A percentile compares a stretch with the other conserved stretches of the same genome.
Conservation (phyloP, 2,888 invertebrate genomes). For the Platycheirus rosarum region DNA sequence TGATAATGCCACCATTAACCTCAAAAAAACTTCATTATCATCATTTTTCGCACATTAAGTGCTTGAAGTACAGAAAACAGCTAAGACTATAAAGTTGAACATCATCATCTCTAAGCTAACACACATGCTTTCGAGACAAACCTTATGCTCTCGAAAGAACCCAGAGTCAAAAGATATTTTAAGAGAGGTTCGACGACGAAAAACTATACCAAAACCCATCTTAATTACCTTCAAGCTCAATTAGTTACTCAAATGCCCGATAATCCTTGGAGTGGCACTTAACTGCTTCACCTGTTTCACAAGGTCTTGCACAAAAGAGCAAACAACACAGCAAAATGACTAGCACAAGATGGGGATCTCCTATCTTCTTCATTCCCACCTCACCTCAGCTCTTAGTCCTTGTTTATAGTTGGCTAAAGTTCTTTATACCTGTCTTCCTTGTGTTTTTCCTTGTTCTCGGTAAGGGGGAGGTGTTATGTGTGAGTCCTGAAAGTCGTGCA, state of each 20-base stretch:
- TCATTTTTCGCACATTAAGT: constrained; percentile 9
- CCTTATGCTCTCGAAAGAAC: constrained; percentile 7
- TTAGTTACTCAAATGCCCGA: constrained; percentile 73
- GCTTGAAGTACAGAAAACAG: not conserved
- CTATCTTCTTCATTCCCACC: not conserved
- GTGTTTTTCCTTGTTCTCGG: constrained; percentile 4
- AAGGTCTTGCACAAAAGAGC: constrained; percentile 60
- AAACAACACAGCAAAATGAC: constrained; percentile 50
- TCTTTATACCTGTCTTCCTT: not conserved
- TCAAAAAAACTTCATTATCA: constrained; percentile 32
- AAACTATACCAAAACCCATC: constrained; percentile 63
- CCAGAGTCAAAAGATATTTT: not conserved
- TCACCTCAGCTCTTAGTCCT: constrained; percentile 2
- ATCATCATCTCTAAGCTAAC: not conserved
- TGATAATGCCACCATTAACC: too few relatives aligned
- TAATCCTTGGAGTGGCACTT: constrained; percentile 70
- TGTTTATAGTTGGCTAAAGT: not conserved
- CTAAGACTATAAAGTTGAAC: not conserved
- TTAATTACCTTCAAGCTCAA: constrained; percentile 74
- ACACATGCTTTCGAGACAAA: not conserved
- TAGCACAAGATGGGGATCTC: not conserved
- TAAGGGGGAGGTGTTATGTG: constrained; percentile 5
- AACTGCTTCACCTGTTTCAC: constrained; percentile 68
- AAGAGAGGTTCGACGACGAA: constrained; percentile 14
- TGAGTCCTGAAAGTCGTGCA: constrained; percentile 47